phyloP scores from a whole-genome alignment of 2,797 vertebrate genomes.

The Sebastes paucispinis region DNA sequence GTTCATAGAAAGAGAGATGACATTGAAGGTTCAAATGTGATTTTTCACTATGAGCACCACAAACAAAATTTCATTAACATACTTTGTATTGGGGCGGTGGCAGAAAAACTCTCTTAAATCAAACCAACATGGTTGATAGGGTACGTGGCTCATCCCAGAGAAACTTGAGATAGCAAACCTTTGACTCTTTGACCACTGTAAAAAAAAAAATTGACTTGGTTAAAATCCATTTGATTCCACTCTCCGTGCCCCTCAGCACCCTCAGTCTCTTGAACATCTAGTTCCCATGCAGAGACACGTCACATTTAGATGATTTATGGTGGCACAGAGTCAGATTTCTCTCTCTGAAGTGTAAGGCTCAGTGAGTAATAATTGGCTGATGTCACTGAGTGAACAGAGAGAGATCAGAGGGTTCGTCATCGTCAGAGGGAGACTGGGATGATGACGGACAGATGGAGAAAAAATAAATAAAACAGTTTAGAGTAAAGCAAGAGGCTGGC shows the following conservation, averaged over 20 bases:
- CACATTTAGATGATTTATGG: slow-evolving; percentile 47
- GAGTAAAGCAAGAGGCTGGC: slow-evolving; percentile 1
- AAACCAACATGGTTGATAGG: not conserved
- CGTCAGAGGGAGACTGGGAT: slow-evolving; percentile 12
- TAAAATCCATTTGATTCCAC: not conserved
- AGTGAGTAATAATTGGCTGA: slow-evolving; percentile 31
- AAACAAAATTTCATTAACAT: not conserved
- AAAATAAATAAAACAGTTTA: not conserved
- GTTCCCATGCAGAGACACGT: slow-evolving; percentile 40
- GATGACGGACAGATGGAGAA: not conserved
- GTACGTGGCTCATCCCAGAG: not conserved
- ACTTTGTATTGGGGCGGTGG: not conserved
- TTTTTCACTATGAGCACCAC: not conserved
- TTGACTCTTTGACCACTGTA: not conserved
- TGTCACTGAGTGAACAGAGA: slow-evolving; percentile 20
- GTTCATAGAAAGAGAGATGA: not conserved
- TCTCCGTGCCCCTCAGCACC: not conserved
- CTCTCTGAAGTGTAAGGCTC: slow-evolving; percentile 37
- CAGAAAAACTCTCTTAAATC: too few species aligned
- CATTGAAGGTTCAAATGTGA: too few species aligned
- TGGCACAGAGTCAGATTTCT: slow-evolving; percentile 47
- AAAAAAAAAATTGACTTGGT: not conserved
- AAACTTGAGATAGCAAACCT: not conserved
- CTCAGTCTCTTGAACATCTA: slow-evolving; percentile 5
- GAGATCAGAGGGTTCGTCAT: slow-evolving; percentile 43